These are phyloP conservation scores for Oscheius sp. DNA, from an alignment of 2,888 invertebrate species.

Conservation along the genomic window DNA sequence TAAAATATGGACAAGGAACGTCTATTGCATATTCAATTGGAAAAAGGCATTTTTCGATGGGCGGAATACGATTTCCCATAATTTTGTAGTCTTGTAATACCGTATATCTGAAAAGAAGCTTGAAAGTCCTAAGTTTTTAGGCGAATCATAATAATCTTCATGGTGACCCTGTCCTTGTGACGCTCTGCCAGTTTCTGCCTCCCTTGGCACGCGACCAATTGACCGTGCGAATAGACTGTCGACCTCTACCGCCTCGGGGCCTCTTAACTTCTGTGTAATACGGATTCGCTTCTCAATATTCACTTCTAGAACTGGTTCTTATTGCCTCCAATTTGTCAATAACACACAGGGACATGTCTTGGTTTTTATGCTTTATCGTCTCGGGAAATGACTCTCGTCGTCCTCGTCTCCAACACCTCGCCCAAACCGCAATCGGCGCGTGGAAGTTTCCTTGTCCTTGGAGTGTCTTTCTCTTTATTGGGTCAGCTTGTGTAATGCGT, in stretches of 20 bases:
- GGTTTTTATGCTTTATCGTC: not conserved
- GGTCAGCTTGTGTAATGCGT: slow-evolving; percentile 27
- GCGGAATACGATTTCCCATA: no score
- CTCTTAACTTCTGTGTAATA: not conserved
- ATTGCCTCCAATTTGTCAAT: not conserved
- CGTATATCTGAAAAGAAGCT: no score
- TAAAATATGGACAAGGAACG: no score
- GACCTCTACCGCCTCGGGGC: not conserved
- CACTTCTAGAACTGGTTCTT: slow-evolving; percentile 1
- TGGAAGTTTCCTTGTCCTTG: not conserved
- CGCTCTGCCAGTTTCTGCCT: slow-evolving; percentile 21
- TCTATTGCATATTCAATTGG: no score
- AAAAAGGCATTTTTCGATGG: no score
- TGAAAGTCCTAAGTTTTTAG: no score
- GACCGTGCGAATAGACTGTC: slow-evolving; percentile 23
- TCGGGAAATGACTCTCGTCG: not conserved
- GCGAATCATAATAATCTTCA: no score
- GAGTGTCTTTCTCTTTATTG: not conserved
- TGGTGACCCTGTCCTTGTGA: no score
- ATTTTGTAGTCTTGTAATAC: no score
- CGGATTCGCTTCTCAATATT: no score
- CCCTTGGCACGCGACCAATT: slow-evolving; percentile 27
- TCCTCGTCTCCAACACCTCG: not conserved
- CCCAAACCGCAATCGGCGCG: not conserved
- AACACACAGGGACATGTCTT: no score